phyloP scores from a whole-genome alignment of 2,113 vertebrate species.

The Callopanchax toddi region DNA sequence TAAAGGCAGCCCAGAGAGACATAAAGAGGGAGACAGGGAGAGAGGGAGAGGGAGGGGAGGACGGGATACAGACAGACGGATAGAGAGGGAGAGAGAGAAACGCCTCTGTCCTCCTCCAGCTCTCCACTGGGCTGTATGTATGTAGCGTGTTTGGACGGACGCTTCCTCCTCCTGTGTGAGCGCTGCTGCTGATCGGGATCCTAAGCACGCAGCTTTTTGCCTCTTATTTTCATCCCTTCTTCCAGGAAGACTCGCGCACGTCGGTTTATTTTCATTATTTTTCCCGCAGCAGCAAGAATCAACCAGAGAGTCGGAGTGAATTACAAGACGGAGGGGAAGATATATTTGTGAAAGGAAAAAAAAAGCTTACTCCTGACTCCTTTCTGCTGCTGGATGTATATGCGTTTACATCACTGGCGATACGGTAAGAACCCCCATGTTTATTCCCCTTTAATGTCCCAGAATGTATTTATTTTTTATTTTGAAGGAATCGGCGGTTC shows the following conservation, averaged over 20 bases:
- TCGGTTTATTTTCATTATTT: conserved; percentile 3
- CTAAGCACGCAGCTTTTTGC: conserved; percentile 58
- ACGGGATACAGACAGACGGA: conserved; percentile 40
- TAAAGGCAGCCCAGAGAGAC: conserved; percentile 40
- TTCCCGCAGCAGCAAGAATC: conserved; percentile 19
- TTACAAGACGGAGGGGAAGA: conserved; percentile 45
- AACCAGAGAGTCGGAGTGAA: conserved; percentile 22
- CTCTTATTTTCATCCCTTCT: conserved; percentile 34
- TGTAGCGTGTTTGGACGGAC: conserved; percentile 52
- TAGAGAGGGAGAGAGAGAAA: conserved; percentile 46
- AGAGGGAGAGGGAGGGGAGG: conserved; percentile 24
- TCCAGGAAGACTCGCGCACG: neutral
- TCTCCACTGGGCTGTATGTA: conserved; percentile 48
- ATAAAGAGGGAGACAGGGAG: conserved; percentile 19
- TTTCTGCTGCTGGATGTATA: conserved; percentile 62
- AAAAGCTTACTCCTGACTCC: conserved; percentile 54
- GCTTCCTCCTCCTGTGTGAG: conserved; percentile 42
- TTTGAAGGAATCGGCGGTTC: conserved; percentile 4
- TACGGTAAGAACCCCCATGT: conserved; percentile 66
- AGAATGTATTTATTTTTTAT: neutral
- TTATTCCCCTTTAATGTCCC: conserved; percentile 8
- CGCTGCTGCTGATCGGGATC: conserved; percentile 65
- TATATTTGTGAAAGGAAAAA: conserved; percentile 32
- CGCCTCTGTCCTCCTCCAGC: conserved; percentile 64
- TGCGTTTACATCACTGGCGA: conserved; percentile 42